Evolutionary conservation across 2,113 vertebrate species (phyloP).

Genomic region (Pyxicephalus adspersus): DNA sequence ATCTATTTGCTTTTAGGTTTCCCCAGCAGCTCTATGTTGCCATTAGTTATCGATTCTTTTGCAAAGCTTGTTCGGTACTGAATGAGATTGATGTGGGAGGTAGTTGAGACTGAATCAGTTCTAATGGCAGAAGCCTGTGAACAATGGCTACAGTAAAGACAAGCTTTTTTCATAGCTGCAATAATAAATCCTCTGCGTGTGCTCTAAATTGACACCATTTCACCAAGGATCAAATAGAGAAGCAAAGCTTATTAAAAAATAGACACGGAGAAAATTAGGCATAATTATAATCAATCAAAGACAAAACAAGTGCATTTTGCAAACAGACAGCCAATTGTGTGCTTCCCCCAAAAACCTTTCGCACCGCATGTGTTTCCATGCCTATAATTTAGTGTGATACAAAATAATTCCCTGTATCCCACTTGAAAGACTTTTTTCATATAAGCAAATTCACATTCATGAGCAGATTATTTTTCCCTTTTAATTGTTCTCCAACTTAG

Average conservation of each 20-base stretch:
- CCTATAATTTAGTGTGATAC: conserved; percentile 46
- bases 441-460: conserved; percentile 44
- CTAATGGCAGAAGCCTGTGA: conserved; percentile 16
- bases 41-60: conserved; percentile 32
- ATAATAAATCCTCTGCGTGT: conserved; percentile 13
- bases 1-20: not conserved
- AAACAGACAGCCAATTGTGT: conserved; percentile 26
- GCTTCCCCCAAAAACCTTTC: conserved; percentile 13
- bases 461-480: conserved; percentile 29
- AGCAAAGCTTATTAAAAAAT: conserved; percentile 23
- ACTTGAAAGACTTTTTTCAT: conserved; percentile 43
- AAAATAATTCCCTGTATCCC: conserved; percentile 41
- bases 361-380: conserved; percentile 17
- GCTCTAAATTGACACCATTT: conserved; percentile 19
- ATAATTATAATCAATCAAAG: conserved; percentile 49
- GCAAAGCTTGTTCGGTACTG: not conserved
- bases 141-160: conserved; percentile 35
- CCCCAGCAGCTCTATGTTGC: not conserved
- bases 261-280: conserved; percentile 25
- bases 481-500: conserved; percentile 56
- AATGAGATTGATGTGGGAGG: conserved; percentile 25
- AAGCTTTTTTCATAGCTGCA: not conserved
- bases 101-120: not conserved
- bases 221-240: conserved; percentile 12
- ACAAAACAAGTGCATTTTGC: conserved; percentile 26